These are phyloP conservation scores for Liasis olivaceus DNA, from an alignment of 2,797 vertebrate species.

Conservation along the genomic window DNA sequence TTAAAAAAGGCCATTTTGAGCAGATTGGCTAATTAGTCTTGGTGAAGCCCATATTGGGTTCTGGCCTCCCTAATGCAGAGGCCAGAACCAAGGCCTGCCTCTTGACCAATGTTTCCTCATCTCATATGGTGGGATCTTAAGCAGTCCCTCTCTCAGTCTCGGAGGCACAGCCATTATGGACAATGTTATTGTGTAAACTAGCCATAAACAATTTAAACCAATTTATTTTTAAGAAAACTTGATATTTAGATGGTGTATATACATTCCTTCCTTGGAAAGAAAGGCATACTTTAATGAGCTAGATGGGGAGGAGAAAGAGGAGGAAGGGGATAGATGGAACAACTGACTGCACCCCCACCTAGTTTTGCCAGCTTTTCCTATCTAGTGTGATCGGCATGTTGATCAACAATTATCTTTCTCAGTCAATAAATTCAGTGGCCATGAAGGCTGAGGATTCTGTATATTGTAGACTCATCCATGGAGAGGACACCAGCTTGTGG, in stretches of 20 bases:
- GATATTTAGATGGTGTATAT: neutral
- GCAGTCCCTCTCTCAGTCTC: neutral
- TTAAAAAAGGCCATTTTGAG: neutral
- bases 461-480: neutral
- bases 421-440: neutral
- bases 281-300: neutral
- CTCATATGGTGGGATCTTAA: neutral
- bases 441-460: neutral
- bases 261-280: neutral
- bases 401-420: too few relatives aligned
- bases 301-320: too few relatives aligned
- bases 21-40: neutral
- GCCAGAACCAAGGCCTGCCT: neutral
- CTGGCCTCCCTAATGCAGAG: neutral
- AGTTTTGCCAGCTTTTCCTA: neutral
- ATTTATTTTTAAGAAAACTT: neutral
- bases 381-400: neutral
- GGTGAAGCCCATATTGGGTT: neutral
- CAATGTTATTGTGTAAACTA: neutral
- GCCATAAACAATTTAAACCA: neutral
- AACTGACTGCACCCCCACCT: neutral
- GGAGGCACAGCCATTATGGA: neutral
- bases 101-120: neutral
- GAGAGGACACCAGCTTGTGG: neutral
- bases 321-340: neutral